Evolutionary conservation across 2,113 vertebrate species (phyloP).

Genomic region (Pseudolaguvia tuberculata): DNA sequence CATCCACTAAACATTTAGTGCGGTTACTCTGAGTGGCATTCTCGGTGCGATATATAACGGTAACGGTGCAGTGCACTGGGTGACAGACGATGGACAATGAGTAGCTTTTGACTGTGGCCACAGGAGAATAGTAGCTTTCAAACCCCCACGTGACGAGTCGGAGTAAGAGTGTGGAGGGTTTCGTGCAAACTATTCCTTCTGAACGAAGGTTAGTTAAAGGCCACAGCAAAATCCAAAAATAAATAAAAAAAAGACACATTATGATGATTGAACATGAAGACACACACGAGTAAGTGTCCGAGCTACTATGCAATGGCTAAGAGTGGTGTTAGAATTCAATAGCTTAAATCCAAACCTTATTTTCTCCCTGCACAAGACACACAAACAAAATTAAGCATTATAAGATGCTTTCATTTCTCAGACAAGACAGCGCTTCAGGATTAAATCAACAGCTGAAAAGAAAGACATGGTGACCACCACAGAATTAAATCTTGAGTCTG

Average conservation of each 20-base stretch:
- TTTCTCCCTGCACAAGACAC: constrained; percentile 75
- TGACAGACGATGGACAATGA: constrained; percentile 31
- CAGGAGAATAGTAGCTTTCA: constrained; percentile 18
- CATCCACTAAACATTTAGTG: constrained; percentile 36
- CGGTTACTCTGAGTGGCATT: constrained; percentile 15
- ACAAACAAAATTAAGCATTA: constrained; percentile 48
- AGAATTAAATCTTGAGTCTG: not conserved
- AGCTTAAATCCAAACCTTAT: constrained; percentile 84
- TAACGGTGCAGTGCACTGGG: constrained; percentile 17
- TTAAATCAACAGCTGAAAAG: constrained; percentile 14
- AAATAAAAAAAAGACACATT: constrained; percentile 13
- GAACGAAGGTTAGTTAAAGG: constrained; percentile 27
- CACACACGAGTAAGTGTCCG: constrained; percentile 30
- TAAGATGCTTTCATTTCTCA: constrained; percentile 31
- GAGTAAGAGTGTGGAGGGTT: not conserved
- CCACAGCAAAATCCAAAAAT: constrained; percentile 21
- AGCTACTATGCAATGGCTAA: constrained; percentile 35
- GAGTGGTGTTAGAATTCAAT: constrained; percentile 33
- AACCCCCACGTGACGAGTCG: constrained; percentile 11
- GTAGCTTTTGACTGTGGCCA: constrained; percentile 22
- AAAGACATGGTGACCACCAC: constrained; percentile 1
- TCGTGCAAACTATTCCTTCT: constrained; percentile 8
- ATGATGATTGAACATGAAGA: constrained; percentile 44
- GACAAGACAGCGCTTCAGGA: constrained; percentile 23
- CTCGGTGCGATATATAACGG: not conserved